phyloP scores from a whole-genome alignment of 2,797 vertebrate genomes.

The Siniperca scherzeri region DNA sequence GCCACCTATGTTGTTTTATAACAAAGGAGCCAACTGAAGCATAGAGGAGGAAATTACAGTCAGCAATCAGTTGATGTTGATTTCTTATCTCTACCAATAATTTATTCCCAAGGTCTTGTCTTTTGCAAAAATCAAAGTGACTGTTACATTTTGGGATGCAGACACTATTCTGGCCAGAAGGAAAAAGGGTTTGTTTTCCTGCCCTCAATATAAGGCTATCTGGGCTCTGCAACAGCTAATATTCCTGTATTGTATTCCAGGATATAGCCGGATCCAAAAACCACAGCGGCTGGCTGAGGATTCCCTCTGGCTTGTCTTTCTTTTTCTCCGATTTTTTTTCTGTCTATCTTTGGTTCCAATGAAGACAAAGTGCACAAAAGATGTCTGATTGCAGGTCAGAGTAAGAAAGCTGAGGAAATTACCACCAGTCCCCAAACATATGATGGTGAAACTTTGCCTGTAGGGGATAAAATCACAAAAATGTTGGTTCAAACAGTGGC shows the following conservation, averaged over 20 bases:
- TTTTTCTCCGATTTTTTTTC: slow-evolving; percentile 4
- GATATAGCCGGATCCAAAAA: slow-evolving; percentile 67
- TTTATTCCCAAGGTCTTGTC: slow-evolving; percentile 26
- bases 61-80: slow-evolving; percentile 52
- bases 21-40: slow-evolving; percentile 9
- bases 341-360: slow-evolving; percentile 44
- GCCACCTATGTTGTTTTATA: slow-evolving; percentile 17
- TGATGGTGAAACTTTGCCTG: slow-evolving; percentile 36
- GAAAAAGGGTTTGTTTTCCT: slow-evolving; percentile 47
- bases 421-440: slow-evolving; percentile 46
- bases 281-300: slow-evolving; percentile 55
- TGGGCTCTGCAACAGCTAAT: slow-evolving; percentile 51
- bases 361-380: slow-evolving; percentile 56
- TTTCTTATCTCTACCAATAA: slow-evolving; percentile 43
- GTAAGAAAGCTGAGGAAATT: slow-evolving; percentile 42
- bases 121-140: slow-evolving; percentile 19
- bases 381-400: slow-evolving; percentile 50
- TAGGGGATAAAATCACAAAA: slow-evolving; percentile 35
- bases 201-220: slow-evolving; percentile 37
- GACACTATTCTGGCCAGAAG: not conserved
- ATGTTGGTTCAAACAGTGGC: slow-evolving; percentile 50
- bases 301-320: slow-evolving; percentile 46
- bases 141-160: slow-evolving; percentile 17
- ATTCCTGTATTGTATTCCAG: slow-evolving; percentile 63
- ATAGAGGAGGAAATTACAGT: slow-evolving; percentile 44